These are phyloP conservation scores for Chrysaora quinquecirrha DNA, from an alignment of 30 jellyfish, hydroid and myxozoan species.

Conservation along the genomic window DNA sequence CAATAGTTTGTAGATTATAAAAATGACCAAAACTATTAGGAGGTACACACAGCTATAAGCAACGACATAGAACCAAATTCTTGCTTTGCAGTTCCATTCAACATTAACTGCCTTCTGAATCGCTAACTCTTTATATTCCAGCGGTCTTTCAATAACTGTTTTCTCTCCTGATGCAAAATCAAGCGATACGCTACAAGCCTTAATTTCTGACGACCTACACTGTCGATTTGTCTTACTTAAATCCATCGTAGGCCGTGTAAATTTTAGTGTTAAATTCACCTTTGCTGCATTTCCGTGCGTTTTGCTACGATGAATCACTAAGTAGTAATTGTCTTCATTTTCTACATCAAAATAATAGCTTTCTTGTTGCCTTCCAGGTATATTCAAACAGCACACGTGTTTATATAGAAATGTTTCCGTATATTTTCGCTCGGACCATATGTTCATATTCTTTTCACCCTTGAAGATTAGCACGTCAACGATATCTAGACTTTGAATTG, in stretches of 20 bases:
- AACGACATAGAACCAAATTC: slow-evolving; percentile 62
- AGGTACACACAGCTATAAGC: slow-evolving; percentile 17
- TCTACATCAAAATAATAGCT: not conserved
- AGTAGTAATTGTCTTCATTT: slow-evolving; percentile 23
- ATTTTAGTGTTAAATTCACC: slow-evolving; percentile 6
- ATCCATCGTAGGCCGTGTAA: slow-evolving; percentile 58
- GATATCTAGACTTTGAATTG: slow-evolving; percentile 15
- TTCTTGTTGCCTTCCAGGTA: not conserved
- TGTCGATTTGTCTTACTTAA: slow-evolving; percentile 37
- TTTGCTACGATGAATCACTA: slow-evolving; percentile 40
- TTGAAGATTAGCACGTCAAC: slow-evolving; percentile 52
- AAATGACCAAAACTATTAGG: not conserved
- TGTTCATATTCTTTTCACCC: slow-evolving; percentile 41
- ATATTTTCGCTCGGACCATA: slow-evolving; percentile 76
- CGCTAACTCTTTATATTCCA: not conserved
- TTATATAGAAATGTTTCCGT: slow-evolving; percentile 44
- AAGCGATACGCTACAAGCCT: slow-evolving; percentile 47
- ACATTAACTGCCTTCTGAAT: slow-evolving; percentile 43
- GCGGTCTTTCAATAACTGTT: slow-evolving; percentile 63
- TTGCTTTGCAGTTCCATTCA: slow-evolving; percentile 74
- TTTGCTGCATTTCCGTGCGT: slow-evolving; percentile 39
- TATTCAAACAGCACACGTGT: slow-evolving; percentile 56
- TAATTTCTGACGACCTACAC: slow-evolving; percentile 39
- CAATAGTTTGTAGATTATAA: not conserved
- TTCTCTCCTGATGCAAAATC: slow-evolving; percentile 44